phyloP scores from a whole-genome alignment of 1,140 invertebrate species.

The Tribolium madens region DNA sequence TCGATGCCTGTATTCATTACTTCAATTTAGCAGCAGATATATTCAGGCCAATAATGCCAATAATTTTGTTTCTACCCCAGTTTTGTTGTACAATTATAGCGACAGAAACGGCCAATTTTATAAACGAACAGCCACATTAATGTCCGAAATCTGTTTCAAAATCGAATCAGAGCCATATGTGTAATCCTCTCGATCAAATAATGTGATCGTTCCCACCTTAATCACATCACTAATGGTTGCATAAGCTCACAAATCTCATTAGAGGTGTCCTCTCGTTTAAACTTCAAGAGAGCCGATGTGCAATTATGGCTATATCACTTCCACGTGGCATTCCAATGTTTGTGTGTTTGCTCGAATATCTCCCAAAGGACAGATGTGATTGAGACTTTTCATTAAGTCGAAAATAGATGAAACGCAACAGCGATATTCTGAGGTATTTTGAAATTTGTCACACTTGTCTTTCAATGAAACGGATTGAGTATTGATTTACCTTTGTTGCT shows the following conservation, averaged over 20 bases:
- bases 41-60: constrained; percentile 11
- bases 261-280: constrained; percentile 6
- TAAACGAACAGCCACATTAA: constrained; percentile 10
- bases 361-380: constrained; percentile 15
- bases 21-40: constrained; percentile 13
- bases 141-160: constrained; percentile 1
- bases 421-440: not conserved
- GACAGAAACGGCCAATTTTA: constrained; percentile 33
- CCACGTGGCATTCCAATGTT: constrained; percentile 19
- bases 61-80: not conserved
- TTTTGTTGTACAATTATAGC: constrained; percentile 19
- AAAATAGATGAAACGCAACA: not conserved
- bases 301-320: constrained; percentile 11
- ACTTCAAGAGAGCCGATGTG: constrained; percentile 11
- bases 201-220: constrained; percentile 6
- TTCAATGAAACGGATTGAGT: not conserved
- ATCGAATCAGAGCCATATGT: constrained; percentile 22
- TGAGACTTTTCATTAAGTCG: constrained; percentile 34
- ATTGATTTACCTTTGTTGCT: not conserved
- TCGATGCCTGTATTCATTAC: constrained; percentile 7
- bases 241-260: constrained; percentile 23
- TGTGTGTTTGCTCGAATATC: not conserved
- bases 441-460: not conserved
- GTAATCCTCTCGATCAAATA: not conserved
- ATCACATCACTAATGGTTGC: constrained; percentile 20